Conservation (phyloP, 2,888 invertebrate genomes). For the Acanthosepion lycidas region DNA sequence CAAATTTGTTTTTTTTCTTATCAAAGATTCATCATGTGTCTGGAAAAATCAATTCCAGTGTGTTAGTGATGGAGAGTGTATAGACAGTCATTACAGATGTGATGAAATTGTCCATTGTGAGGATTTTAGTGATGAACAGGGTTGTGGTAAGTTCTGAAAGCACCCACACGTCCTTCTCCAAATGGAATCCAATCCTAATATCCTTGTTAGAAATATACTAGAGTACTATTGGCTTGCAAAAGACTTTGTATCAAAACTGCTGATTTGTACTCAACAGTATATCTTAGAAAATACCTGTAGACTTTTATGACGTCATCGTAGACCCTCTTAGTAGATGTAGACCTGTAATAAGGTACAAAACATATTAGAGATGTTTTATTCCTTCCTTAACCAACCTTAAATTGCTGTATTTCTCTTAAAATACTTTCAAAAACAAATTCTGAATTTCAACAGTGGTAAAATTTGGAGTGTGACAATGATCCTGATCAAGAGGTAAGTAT, state of each 20-base stretch:
- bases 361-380: too few species aligned
- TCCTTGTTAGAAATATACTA: background rate
- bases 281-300: background rate
- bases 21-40: background rate
- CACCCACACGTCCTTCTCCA: background rate
- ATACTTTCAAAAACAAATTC: too few species aligned
- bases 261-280: background rate
- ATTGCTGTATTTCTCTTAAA: too few species aligned
- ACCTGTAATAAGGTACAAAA: too few species aligned
- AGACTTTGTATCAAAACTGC: background rate
- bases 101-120: conserved; percentile 38
- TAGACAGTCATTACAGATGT: conserved; percentile 36
- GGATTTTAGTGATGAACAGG: background rate
- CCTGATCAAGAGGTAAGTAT: too few species aligned
- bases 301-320: background rate
- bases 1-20: background rate
- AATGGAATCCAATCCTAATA: background rate
- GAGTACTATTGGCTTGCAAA: background rate
- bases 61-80: conserved; percentile 6
- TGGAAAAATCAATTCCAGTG: conserved; percentile 24
- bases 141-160: conserved; percentile 4
- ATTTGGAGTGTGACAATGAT: too few species aligned
- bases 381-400: too few species aligned
- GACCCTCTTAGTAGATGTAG: background rate
- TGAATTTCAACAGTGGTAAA: too few species aligned